Base-by-base conservation (phyloP, 2,888 invertebrate genomes). In the Chesias legatella region DNA sequence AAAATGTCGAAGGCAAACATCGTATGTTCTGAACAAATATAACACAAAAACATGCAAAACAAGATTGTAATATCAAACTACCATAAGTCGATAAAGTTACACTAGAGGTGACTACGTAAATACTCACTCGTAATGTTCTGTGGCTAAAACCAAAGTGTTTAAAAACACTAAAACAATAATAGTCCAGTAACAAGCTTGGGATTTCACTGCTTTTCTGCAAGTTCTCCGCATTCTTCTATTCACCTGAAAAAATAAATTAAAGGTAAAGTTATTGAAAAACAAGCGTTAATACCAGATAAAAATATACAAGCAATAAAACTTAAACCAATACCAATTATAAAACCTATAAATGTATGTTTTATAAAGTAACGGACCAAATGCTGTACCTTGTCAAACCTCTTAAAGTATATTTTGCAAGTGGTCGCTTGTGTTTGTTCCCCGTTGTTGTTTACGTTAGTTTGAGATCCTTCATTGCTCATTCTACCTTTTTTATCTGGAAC, bases 101-200 rank as follows among this genome's bases (percentile, higher is more conserved):
- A n/a, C n/a, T n/a, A n/a, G n/a, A 23, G 7, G 23, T 7, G 7
- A 20, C n/a, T 13, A 3, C n/a, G 3, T 17, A 17, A 17, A 3
- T 25, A 63, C 76, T 69, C 56, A 88, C 73, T 88, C 77, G 73
- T 98, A 95, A 89, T 99, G 98, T 82, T 99, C 99, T 0, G 98
- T 97, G 7, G 99, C 98, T 63, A 99, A 89, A 43, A 99, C 98
- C 46, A 94, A 93, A 1, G 99, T 99, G 80, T 99, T 99, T 40
- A 99, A 89, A 79, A 99, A 98, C 46, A 99, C 99, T 56, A 99
- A 91, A 11, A 99, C 91, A 69, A 99, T 99, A 74, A 99, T 99
- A 33, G 97, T 90, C 99, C 99, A 99, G 82, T 99, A 99, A 81
- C 97, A 99, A 1, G 94, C 93, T 84, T 98, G 98, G 0, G 98